Evolutionary conservation across 2,888 invertebrate species (phyloP), one percentile per base, ranked within the genome.

Genomic region (Erebia ligea): DNA sequence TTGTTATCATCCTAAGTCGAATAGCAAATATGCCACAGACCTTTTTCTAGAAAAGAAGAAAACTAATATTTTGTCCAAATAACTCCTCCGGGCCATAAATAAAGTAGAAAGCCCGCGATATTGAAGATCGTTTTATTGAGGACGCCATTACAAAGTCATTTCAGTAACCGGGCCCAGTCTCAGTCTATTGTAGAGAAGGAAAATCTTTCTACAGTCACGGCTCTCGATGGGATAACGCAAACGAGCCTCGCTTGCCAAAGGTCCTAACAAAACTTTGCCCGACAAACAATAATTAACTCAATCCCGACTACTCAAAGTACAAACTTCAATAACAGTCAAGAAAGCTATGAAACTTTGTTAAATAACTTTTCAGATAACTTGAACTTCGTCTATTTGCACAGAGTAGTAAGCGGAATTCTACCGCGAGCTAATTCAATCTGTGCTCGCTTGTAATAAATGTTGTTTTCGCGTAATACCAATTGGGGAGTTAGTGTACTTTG

Each of bases 321-420:
- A 90, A 87, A 89, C 84, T 92, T 87, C 82, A 79, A 78, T 81
- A 81, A 82, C 89, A 78, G 76, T 83, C 84, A 85, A 89, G 89
- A 92, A 92, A 91, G 92, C 92, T 92, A 92, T 92, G 93, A 93
- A 93, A 93, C 93, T 93, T 93, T 93, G 93, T 93, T 93, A 92
- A 93, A 92, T 93, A 93, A 93, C 92, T 93, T 93, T 93, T 93
- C 92, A 92, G 92, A 93, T 93, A 93, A 93, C 92, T 93, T 92
- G 91, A 92, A 92, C 89, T 91, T 87, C 84, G 86, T 87, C 85
- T 92, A 91, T 91, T 92, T 92, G 89, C 85, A 84, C 89, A 91
- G 91, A 91, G 92, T 90, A 90, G 89, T 90, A 93, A 91, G 89
- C 88, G 91, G 86, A 86, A 88, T 87, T 85, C 87, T 82, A 86